Percentiles rank a stretch among this genome's conserved stretches.
These are phyloP conservation scores for Hymenopus coronatus DNA, from an alignment of 2,888 invertebrate genomes.

Conservation along the genomic window DNA sequence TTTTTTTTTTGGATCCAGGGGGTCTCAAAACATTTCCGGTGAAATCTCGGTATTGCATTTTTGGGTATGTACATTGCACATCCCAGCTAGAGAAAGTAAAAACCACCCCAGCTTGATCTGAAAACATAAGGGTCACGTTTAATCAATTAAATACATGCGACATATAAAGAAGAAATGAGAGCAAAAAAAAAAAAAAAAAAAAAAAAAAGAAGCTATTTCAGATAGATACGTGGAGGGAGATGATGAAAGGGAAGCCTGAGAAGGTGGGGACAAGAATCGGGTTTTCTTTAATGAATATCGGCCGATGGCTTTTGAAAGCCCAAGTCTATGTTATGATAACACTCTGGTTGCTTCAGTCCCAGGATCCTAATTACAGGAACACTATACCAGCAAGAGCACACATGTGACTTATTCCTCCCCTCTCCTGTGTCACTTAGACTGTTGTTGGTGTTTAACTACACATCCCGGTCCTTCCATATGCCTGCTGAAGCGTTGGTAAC, in stretches of 20 bases:
- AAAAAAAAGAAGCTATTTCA: background rate
- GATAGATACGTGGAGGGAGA: background rate
- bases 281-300: background rate
- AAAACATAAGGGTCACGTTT: too few species aligned
- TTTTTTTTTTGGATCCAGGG: too few species aligned
- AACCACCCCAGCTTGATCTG: too few species aligned
- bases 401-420: background rate
- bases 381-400: background rate
- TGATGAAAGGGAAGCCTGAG: background rate
- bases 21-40: too few species aligned
- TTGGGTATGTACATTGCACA: too few species aligned
- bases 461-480: slow-evolving; percentile 11
- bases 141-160: too few species aligned
- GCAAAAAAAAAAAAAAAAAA: background rate
- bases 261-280: background rate
- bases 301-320: background rate
- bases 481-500: slow-evolving; percentile 16
- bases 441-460: background rate
- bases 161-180: background rate
- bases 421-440: background rate
- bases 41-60: too few species aligned
- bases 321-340: background rate
- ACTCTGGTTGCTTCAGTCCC: background rate
- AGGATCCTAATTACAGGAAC: background rate
- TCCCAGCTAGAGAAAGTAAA: too few species aligned